phyloP scores from a whole-genome alignment of 2,888 invertebrate species.

The Drosophila robusta region DNA sequence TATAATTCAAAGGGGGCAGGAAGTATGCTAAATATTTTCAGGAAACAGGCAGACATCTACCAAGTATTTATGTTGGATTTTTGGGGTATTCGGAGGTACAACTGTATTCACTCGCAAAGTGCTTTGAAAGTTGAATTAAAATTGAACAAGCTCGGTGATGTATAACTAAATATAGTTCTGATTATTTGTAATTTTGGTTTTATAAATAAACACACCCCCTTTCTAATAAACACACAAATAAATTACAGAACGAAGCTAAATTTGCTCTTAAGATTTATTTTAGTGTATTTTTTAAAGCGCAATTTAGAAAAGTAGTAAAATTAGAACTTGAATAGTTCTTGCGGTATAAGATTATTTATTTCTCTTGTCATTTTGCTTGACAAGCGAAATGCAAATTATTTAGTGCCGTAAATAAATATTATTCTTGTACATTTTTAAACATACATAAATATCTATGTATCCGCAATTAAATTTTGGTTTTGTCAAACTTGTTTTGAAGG shows the following conservation, averaged over 20 bases:
- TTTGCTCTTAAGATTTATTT: constrained; percentile 14
- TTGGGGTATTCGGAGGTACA: not conserved
- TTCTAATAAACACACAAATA: constrained; percentile 22
- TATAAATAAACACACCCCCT: constrained; percentile 9
- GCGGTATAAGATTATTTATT: constrained; percentile 26
- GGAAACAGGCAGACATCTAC: constrained; percentile 10
- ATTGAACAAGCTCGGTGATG: not conserved
- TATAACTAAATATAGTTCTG: not conserved
- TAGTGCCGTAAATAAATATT: constrained; percentile 17
- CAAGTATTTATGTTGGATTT: not conserved
- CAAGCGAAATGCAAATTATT: constrained; percentile 20
- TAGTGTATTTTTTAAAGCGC: constrained; percentile 18
- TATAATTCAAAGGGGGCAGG: not conserved
- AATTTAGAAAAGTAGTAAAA: constrained; percentile 3
- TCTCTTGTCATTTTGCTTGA: constrained; percentile 9
- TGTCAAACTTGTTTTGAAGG: constrained; percentile 6
- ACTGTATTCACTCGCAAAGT: not conserved
- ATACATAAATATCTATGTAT: not conserved
- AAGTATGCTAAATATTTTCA: constrained; percentile 20
- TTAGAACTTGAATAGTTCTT: constrained; percentile 4
- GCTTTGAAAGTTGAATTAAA: not conserved
- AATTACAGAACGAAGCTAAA: constrained; percentile 10
- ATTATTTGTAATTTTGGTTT: constrained; percentile 16
- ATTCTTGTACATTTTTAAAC: not conserved
- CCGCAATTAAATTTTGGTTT: not conserved